These are phyloP conservation scores for Natrix natrix DNA, from an alignment of 2,797 vertebrate species.

Conservation along the genomic window DNA sequence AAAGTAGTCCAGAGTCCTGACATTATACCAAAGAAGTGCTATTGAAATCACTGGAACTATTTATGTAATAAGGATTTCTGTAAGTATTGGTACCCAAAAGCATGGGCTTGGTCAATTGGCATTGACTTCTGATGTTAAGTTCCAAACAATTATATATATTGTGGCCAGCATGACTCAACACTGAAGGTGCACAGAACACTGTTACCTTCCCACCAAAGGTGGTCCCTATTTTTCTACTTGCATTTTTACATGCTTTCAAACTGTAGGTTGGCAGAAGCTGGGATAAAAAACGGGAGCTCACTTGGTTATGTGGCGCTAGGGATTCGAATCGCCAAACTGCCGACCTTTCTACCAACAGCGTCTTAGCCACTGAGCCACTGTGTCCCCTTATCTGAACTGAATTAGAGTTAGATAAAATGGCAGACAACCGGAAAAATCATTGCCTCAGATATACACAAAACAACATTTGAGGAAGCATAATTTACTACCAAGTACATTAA, in stretches of 20 bases:
- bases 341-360: too few relatives aligned
- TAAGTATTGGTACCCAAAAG: not conserved
- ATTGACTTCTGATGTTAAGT: constrained; percentile 1
- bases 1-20: not conserved
- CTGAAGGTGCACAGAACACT: too few relatives aligned
- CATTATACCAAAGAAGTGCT: not conserved
- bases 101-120: not conserved
- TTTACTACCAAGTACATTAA: not conserved
- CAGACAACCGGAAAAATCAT: not conserved
- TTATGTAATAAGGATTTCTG: not conserved
- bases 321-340: too few relatives aligned
- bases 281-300: too few relatives aligned
- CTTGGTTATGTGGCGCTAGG: too few relatives aligned
- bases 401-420: not conserved
- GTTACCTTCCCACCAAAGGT: too few relatives aligned
- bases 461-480: not conserved
- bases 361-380: too few relatives aligned
- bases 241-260: too few relatives aligned
- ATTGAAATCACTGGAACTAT: not conserved
- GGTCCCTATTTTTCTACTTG: too few relatives aligned
- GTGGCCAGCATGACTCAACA: too few relatives aligned
- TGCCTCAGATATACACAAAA: not conserved
- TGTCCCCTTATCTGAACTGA: not conserved
- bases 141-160: not conserved
- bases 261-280: too few relatives aligned